These are phyloP conservation scores for Zapus hudsonius DNA, from an alignment of 2,113 vertebrate genomes.

Conservation along the genomic window DNA sequence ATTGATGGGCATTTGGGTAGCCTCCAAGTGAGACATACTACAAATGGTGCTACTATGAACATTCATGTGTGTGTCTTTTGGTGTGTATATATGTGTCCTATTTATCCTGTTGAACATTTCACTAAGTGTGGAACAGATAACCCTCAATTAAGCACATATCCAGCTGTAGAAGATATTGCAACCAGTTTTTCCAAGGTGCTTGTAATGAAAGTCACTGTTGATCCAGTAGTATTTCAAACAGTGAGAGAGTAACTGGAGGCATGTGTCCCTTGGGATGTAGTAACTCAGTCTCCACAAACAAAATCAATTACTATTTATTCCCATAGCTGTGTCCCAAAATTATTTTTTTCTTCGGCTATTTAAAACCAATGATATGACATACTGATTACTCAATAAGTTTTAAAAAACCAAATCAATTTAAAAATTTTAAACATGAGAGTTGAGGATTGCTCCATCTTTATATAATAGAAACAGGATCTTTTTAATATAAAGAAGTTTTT, in stretches of 20 bases:
- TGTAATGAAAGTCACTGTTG: not conserved
- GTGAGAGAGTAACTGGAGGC: not conserved
- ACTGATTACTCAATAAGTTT: not conserved
- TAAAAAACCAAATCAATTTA: conserved; percentile 3
- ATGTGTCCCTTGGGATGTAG: not conserved
- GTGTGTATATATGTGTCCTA: too few species aligned
- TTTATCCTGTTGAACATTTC: not conserved
- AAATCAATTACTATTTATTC: conserved; percentile 41
- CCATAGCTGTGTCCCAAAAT: not conserved
- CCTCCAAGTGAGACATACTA: not conserved
- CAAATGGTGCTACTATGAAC: not conserved
- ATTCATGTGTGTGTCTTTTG: not conserved
- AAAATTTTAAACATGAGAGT: not conserved
- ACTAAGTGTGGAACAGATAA: not conserved
- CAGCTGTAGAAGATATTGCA: not conserved
- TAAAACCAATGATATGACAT: not conserved
- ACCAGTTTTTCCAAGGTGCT: not conserved
- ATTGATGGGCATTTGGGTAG: not conserved
- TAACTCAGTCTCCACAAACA: not conserved
- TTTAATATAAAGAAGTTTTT: conserved; percentile 14
- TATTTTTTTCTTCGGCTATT: not conserved
- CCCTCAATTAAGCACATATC: not conserved
- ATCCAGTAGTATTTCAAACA: not conserved
- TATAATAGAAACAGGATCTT: not conserved
- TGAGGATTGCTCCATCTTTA: not conserved